phyloP scores from a whole-genome alignment of 2,797 vertebrate genomes.

The Parauchenoglanis punctatus region DNA sequence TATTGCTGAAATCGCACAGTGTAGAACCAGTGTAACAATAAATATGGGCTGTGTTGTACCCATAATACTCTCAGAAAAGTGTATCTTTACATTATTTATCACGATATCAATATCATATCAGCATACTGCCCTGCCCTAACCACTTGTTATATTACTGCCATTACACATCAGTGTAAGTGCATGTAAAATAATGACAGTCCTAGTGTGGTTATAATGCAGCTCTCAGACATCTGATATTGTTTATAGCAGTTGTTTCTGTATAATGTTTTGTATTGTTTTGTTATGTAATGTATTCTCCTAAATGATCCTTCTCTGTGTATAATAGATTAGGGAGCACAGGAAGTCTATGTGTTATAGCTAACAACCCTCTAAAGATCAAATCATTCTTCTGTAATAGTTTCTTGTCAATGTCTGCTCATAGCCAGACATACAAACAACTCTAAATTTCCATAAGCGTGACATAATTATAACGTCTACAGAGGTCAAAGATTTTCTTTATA shows the following conservation, averaged over 20 bases:
- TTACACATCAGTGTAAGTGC: background rate
- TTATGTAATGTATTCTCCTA: slow-evolving; percentile 17
- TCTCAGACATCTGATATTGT: slow-evolving; percentile 5
- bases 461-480: background rate
- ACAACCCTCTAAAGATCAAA: background rate
- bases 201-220: background rate
- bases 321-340: slow-evolving; percentile 27
- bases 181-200: slow-evolving; percentile 3
- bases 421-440: background rate
- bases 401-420: background rate
- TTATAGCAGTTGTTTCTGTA: background rate
- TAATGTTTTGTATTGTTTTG: background rate
- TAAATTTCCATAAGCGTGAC: background rate
- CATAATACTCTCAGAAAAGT: background rate
- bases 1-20: background rate
- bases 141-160: background rate
- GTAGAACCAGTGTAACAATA: background rate
- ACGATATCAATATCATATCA: background rate
- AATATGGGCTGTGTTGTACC: background rate
- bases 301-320: slow-evolving; percentile 5
- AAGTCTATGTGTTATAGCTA: slow-evolving; percentile 25
- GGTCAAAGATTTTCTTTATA: background rate
- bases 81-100: slow-evolving; percentile 13
- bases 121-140: background rate
- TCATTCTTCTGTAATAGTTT: background rate